These are phyloP conservation scores for Dryoscopus gambensis DNA, from an alignment of 2,113 vertebrate species.

Conservation along the genomic window DNA sequence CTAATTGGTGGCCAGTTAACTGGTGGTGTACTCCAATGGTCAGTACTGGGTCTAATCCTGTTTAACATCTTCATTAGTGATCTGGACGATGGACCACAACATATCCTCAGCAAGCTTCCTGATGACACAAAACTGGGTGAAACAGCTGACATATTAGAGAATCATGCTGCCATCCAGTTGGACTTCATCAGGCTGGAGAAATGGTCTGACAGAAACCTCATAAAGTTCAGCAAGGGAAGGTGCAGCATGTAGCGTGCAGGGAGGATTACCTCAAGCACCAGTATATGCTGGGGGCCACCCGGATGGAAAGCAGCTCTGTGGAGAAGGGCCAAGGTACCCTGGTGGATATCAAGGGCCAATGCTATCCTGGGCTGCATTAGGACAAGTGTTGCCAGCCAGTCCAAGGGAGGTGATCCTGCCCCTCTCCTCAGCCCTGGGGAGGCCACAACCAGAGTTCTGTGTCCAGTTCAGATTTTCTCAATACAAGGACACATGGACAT, in stretches of 20 bases:
- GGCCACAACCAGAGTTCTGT: neutral
- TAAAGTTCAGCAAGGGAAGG: neutral
- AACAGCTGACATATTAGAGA: neutral
- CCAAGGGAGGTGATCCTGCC: neutral
- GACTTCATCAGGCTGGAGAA: neutral
- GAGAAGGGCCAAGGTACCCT: neutral
- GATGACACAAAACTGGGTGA: neutral
- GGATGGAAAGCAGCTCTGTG: neutral
- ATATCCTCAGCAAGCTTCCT: neutral
- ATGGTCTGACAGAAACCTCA: neutral
- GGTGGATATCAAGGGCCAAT: fast-evolving
- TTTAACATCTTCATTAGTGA: neutral
- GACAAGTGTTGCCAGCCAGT: neutral
- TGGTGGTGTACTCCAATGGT: neutral
- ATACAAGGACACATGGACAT: neutral
- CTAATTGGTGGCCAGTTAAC: neutral
- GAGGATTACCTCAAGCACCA: neutral
- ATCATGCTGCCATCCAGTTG: too few relatives aligned
- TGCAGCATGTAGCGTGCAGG: fast-evolving
- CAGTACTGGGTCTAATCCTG: neutral
- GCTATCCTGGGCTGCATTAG: neutral
- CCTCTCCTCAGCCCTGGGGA: neutral
- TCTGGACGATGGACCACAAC: neutral
- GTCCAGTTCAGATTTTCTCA: neutral
- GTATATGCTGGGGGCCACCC: fast-evolving